Evolutionary conservation across 2,113 vertebrate species (phyloP).

Genomic region (Cynopterus brachyotis): DNA sequence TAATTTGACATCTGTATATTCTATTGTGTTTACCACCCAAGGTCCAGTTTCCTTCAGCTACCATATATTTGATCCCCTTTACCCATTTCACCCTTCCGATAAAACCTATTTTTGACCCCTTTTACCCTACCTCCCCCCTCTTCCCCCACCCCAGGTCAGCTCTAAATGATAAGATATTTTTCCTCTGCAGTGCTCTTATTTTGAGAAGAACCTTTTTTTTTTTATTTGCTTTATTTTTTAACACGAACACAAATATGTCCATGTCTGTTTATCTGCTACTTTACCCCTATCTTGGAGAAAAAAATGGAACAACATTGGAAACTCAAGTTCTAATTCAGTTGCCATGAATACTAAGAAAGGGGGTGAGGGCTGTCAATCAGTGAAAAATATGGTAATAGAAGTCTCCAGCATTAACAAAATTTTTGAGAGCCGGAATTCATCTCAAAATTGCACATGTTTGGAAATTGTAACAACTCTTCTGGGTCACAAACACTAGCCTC

Average conservation of each 20-base stretch:
- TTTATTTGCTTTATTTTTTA: not conserved
- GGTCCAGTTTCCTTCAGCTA: too few relatives aligned
- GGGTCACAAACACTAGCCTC: not conserved
- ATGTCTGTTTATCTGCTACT: not conserved
- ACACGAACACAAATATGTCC: not conserved
- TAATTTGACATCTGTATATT: too few relatives aligned
- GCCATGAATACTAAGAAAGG: not conserved
- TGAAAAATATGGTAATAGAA: not conserved
- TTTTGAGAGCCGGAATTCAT: not conserved
- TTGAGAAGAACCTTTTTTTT: not conserved
- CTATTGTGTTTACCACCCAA: too few relatives aligned
- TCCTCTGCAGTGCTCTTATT: not conserved
- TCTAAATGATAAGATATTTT: not conserved
- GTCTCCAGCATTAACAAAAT: not conserved
- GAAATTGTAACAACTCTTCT: not conserved
- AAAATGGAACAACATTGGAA: not conserved
- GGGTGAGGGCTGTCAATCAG: not conserved
- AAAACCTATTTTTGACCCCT: too few relatives aligned
- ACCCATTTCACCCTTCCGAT: too few relatives aligned
- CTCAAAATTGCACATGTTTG: not conserved
- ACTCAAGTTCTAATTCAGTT: slow-evolving; percentile 20
- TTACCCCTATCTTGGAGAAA: not conserved
- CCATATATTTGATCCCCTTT: too few relatives aligned
- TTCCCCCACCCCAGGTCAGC: not conserved
- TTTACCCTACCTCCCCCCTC: too few relatives aligned